Evolutionary conservation across 2,888 invertebrate species (phyloP).

Genomic region (Ichneumon xanthorius): DNA sequence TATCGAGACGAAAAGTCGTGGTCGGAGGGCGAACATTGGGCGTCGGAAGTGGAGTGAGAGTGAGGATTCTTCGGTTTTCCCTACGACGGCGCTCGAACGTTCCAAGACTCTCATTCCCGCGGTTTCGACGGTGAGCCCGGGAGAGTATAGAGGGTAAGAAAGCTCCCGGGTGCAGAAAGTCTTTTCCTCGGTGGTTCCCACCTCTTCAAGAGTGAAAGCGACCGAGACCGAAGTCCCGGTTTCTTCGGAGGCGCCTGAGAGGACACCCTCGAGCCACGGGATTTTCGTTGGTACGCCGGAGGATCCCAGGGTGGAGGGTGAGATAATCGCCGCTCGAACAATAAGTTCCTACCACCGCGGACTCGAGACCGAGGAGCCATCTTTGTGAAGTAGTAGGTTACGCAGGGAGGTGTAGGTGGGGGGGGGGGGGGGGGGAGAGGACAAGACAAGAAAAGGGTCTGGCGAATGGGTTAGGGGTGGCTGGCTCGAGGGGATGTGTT

Average conservation of each 20-base stretch:
- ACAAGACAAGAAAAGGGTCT: constrained; percentile 67
- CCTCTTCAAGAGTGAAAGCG: constrained; percentile 51
- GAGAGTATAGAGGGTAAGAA: constrained; percentile 15
- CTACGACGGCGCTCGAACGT: constrained; percentile 31
- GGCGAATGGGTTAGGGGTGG: constrained; percentile 67
- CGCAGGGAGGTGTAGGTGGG: constrained; percentile 45
- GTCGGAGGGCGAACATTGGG: constrained; percentile 33
- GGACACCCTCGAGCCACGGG: constrained; percentile 54
- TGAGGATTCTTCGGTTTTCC: constrained; percentile 39
- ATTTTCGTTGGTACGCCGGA: constrained; percentile 57
- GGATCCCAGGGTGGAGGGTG: constrained; percentile 52
- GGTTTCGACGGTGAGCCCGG: constrained; percentile 39
- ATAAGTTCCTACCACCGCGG: constrained; percentile 69
- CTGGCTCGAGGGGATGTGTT: constrained; percentile 60
- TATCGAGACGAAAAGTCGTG: constrained; percentile 65
- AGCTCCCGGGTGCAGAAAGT: constrained; percentile 50
- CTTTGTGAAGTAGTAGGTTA: constrained; percentile 67
- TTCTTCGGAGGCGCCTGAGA: constrained; percentile 53
- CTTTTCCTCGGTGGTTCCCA: constrained; percentile 54
- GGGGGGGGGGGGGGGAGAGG: constrained; percentile 46
- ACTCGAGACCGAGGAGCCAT: constrained; percentile 56
- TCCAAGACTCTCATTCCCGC: constrained; percentile 45
- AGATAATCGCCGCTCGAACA: constrained; percentile 76
- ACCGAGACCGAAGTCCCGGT: constrained; percentile 56
- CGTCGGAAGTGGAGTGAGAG: constrained; percentile 33